Conservation (phyloP, 1,140 invertebrate genomes). For the Leptinotarsa texana region DNA sequence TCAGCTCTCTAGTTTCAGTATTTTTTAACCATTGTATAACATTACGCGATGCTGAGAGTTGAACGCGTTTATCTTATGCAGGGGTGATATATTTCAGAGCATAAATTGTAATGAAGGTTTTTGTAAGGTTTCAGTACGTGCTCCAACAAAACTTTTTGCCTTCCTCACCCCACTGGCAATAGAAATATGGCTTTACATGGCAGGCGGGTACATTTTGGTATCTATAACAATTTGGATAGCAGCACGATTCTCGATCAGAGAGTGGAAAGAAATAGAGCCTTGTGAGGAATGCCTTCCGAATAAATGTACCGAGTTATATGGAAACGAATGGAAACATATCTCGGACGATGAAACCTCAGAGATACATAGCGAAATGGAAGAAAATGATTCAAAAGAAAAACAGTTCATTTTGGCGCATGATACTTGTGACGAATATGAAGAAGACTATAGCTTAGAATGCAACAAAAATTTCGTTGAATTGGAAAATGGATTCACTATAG, state of each 20-base stretch:
- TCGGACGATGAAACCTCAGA: conserved; percentile 39
- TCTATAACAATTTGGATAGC: conserved; percentile 83
- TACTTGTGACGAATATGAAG: background rate
- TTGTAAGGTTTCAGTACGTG: conserved; percentile 56
- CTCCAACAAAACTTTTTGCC: conserved; percentile 75
- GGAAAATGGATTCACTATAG: conserved; percentile 79
- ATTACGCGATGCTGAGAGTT: no score
- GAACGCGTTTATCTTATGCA: no score
- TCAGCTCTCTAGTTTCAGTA: no score
- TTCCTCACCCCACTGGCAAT: conserved; percentile 84
- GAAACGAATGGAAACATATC: conserved; percentile 29
- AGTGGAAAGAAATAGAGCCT: conserved; percentile 77
- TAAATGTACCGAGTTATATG: conserved; percentile 31
- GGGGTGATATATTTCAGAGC: no score
- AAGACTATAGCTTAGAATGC: background rate
- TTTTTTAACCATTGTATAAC: no score
- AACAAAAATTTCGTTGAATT: conserved; percentile 45
- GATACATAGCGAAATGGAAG: conserved; percentile 40
- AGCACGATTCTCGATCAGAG: conserved; percentile 76
- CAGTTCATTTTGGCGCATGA: background rate
- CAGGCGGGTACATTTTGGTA: conserved; percentile 75
- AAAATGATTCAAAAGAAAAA: background rate
- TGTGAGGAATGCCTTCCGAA: conserved; percentile 54
- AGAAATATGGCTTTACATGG: conserved; percentile 80
- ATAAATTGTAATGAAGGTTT: background rate